Percentiles rank a stretch among this genome's conserved stretches.
Evolutionary conservation across 2,113 vertebrate genomes (phyloP).

Genomic region (Papio anubis): DNA sequence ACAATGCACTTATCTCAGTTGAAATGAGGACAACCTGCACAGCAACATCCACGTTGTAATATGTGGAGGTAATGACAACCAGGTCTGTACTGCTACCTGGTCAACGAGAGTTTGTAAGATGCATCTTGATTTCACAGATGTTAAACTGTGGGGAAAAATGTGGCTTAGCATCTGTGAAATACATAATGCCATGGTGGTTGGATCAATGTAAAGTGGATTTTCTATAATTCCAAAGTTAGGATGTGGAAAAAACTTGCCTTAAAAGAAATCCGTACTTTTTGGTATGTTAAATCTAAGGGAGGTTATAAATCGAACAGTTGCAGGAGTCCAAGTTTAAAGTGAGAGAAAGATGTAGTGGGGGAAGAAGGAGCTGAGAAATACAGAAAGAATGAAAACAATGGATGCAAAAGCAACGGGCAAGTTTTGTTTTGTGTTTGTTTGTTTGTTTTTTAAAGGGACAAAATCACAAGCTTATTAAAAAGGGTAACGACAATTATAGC

Average conservation of each 20-base stretch:
- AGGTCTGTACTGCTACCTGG: neutral
- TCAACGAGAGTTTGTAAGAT: constrained; percentile 18
- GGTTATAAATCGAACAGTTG: neutral
- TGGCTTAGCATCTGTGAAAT: neutral
- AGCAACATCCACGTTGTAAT: neutral
- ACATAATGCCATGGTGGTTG: neutral
- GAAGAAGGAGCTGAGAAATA: neutral
- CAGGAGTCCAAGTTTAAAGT: neutral
- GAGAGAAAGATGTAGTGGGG: neutral
- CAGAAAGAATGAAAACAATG: neutral
- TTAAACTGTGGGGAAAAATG: neutral
- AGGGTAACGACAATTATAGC: neutral
- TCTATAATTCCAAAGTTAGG: constrained; percentile 1
- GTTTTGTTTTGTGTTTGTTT: neutral
- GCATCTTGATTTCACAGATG: constrained; percentile 23
- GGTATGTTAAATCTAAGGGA: neutral
- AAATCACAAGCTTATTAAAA: neutral
- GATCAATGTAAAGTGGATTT: neutral
- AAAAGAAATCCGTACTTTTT: constrained; percentile 29
- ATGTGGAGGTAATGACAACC: neutral
- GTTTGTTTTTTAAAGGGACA: neutral
- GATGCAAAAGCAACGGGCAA: neutral
- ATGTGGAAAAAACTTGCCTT: neutral
- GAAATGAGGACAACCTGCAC: neutral
- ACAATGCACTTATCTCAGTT: neutral